Base-by-base conservation (phyloP, 1,140 invertebrate species). In the Pogonognathellus flavescens region DNA sequence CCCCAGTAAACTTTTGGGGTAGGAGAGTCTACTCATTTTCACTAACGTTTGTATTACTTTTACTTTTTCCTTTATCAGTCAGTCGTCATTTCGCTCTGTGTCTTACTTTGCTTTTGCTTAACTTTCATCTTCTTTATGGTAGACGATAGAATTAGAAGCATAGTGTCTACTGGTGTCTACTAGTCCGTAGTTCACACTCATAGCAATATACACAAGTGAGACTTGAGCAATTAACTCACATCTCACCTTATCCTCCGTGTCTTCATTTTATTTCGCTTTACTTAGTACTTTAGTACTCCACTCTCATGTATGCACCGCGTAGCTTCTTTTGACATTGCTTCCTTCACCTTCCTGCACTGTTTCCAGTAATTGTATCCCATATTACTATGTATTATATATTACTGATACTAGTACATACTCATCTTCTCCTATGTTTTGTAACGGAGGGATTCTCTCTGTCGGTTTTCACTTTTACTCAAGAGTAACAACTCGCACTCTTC, bases 201-300 rank as follows among this genome's bases (percentile, higher is more conserved):
- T 41, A 41, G 31, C 31, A 41, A 41, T 41, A 41, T 41, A 41
- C n/a, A 62, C 62, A 66, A 66, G 62, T 66, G 62, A 66, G 62
- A 66, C 62, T 66, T 66, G 10, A 66, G 62, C 70, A 76, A 76
- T 76, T 76, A 76, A 76, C 70, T 76, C 31, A 76, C 70, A 31
- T 25, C 41, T 76, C 70, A 76, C 70, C 70, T 76, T 76, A 76
- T 76, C 70, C 70, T 50, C 70, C 31, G 16, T 76, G 31, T 49
- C 70, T 49, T 76, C 41, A 41, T 31, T 76, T n/a, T 41, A 49
- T 31, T 76, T 76, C 49, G n/a, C 18, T 76, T 76, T 31, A 25
- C 31, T n/a, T 13, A 13, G 53, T 57, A 70, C 5, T 70, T 31
- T 41, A 22, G 22, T 14, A n/a, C 70, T 49, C 4, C 20, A 11